Base-by-base conservation (phyloP, 2,888 invertebrate species). In the Hybos culiciformis region DNA sequence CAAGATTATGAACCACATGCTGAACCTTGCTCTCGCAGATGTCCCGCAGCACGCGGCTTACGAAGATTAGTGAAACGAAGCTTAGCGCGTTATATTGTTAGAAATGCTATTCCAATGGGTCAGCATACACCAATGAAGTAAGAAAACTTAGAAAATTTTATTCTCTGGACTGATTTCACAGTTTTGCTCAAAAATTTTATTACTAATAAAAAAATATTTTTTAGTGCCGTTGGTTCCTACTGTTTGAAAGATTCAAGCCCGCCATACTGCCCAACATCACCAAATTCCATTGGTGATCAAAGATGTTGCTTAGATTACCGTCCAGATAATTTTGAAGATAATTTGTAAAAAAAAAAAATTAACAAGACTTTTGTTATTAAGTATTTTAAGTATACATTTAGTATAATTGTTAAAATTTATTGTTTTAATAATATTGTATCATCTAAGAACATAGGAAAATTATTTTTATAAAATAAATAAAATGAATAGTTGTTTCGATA, bases 71-170 rank as follows among this genome's bases (percentile, higher is more conserved):
- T 43, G 18, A 20, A 38, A 34, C 46, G 53, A 36, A 53, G 50
- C 37, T 45, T 50, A 55, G 51, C 52, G 1, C 61, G 67, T n/a
- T 65, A 70, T 37, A 63, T 70, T 36, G 66, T 71, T 5, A 74
- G 74, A 50, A 59, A 77, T 57, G 62, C 74, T 53, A 72, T 83
- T 47, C 62, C 72, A 5, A 71, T 84, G 61, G 84, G 84, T 1
- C 82, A 83, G 54, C 72, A 74, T 39, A 82, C 83, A 11, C 83
- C 83, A 9, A 69, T 74, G 65, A 73, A 73, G 80, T 80, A 53
- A 63, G 62, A 55, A 14, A 8, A 37, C 4, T 33, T 14, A 32
- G 32, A n/a, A 14, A 17, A 33, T 18, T 17, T 5, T 3, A 33
- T 15, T 44, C 12, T 32, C 37, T 42, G 31, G 23, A n/a, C 23